Conservation (phyloP, 2,113 vertebrate species). For the Cardinalis cardinalis region DNA sequence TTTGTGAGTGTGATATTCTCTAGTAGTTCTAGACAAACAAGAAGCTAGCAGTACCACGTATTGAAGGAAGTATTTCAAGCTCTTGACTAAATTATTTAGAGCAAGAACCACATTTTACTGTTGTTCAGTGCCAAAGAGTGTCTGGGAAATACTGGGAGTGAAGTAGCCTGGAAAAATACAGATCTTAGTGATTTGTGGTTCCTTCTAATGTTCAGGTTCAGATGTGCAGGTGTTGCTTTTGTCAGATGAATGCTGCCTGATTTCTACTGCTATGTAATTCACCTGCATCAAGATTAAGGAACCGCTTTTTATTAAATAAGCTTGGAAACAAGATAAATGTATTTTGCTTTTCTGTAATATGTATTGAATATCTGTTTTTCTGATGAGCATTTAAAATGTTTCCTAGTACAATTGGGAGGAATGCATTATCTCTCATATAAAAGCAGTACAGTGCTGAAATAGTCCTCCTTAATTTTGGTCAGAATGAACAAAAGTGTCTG, state of each 20-base stretch:
- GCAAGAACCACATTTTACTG: not conserved
- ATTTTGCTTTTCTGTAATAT: constrained; percentile 38
- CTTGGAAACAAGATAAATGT: constrained; percentile 67
- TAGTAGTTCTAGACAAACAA: not conserved
- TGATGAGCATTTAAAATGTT: constrained; percentile 60
- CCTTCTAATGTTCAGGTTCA: not conserved
- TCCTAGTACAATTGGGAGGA: constrained; percentile 42
- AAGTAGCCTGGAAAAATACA: not conserved
- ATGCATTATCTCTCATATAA: constrained; percentile 58
- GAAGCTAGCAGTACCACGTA: not conserved
- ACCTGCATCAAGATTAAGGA: constrained; percentile 67
- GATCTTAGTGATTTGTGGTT: not conserved
- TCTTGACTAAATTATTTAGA: not conserved
- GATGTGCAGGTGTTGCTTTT: constrained; percentile 38
- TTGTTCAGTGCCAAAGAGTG: not conserved
- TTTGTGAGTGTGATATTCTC: not conserved
- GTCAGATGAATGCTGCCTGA: constrained; percentile 62
- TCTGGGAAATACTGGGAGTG: not conserved
- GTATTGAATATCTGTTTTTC: constrained; percentile 50
- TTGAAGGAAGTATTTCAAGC: not conserved
- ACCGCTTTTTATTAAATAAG: constrained; percentile 67
- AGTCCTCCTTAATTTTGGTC: constrained; percentile 75
- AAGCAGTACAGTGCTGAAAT: constrained; percentile 60
- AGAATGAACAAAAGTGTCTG: constrained; percentile 80
- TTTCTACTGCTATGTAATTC: constrained; percentile 63